These are phyloP conservation scores for Actenoides hombroni DNA, from an alignment of 2,113 vertebrate genomes.

Conservation along the genomic window DNA sequence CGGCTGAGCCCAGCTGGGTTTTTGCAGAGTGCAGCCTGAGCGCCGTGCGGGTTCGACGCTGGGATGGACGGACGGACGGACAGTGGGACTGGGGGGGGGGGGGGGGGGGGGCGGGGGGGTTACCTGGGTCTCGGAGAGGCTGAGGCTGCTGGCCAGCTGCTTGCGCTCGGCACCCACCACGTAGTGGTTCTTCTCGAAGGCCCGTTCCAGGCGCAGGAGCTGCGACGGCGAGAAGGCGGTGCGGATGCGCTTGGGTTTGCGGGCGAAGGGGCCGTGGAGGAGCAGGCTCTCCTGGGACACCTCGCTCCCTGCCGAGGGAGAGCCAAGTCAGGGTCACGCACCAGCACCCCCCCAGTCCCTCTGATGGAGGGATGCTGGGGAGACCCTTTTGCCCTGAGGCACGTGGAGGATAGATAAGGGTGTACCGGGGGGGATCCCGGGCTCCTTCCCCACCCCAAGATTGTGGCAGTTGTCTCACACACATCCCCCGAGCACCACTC, in stretches of 20 bases:
- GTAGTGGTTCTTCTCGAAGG: slow-evolving; percentile 99
- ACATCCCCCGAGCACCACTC: fast-evolving
- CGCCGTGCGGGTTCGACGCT: fast-evolving
- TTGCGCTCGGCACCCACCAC: slow-evolving; percentile 95
- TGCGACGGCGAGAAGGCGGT: slow-evolving; percentile 96
- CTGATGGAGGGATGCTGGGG: fast-evolving
- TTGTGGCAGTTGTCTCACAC: fast-evolving
- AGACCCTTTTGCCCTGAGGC: fast-evolving
- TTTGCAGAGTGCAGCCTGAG: background rate
- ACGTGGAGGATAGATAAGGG: fast-evolving
- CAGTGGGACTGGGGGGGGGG: background rate
- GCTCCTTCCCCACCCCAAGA: fast-evolving
- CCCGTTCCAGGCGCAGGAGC: slow-evolving; percentile 91
- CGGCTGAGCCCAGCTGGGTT: fast-evolving
- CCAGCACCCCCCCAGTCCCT: background rate
- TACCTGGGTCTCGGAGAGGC: slow-evolving; percentile 95
- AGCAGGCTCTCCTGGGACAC: slow-evolving; percentile 92
- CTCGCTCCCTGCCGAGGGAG: slow-evolving; percentile 80
- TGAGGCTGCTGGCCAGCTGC: slow-evolving; percentile 93
- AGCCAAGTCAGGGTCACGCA: background rate
- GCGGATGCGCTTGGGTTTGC: slow-evolving; percentile 96
- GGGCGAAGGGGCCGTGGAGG: slow-evolving; percentile 92
- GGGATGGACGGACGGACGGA: background rate
- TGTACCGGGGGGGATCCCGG: fast-evolving
- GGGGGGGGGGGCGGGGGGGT: background rate